A percentile compares a stretch with the other conserved stretches of the same genome.
Evolutionary conservation across 2,797 vertebrate species (phyloP).

Genomic region (Harpagifer antarcticus): DNA sequence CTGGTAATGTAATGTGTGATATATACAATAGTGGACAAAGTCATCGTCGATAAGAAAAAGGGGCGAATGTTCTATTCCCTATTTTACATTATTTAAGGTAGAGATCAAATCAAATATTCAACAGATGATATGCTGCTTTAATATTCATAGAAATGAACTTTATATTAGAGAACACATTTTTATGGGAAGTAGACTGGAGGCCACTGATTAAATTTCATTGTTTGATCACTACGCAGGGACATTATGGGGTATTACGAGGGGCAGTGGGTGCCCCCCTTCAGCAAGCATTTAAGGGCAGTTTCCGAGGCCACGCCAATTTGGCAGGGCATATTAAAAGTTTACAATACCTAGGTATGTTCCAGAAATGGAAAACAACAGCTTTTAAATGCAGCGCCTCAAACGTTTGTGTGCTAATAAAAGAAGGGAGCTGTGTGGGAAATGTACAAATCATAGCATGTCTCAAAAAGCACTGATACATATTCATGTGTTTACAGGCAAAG

Average conservation of each 20-base stretch:
- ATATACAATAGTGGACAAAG: conserved; percentile 71
- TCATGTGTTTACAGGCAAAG: conserved; percentile 74
- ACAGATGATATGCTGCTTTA: conserved; percentile 85
- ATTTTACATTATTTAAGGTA: conserved; percentile 87
- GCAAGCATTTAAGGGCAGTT: conserved; percentile 74
- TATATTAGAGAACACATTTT: conserved; percentile 87
- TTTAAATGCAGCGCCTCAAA: conserved; percentile 45
- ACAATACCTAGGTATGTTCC: conserved; percentile 45
- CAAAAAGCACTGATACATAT: conserved; percentile 73
- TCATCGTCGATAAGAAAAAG: conserved; percentile 75
- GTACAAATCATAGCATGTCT: conserved; percentile 50
- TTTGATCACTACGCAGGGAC: conserved; percentile 83
- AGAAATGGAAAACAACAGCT: conserved; percentile 12
- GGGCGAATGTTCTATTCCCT: conserved; percentile 76
- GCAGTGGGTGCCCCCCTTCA: conserved; percentile 60
- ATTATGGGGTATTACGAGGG: conserved; percentile 73
- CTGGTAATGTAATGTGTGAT: conserved; percentile 67
- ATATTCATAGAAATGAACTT: conserved; percentile 90
- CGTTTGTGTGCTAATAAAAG: conserved; percentile 32
- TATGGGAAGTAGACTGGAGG: conserved; percentile 82
- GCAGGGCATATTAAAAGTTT: conserved; percentile 49
- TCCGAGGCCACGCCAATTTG: conserved; percentile 45
- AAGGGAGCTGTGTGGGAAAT: conserved; percentile 42
- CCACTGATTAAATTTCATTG: conserved; percentile 87
- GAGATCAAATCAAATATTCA: conserved; percentile 88